Evolutionary conservation across 2,797 vertebrate genomes (phyloP), one percentile per base, ranked within the genome.

Genomic region (Syncerus caffer): DNA sequence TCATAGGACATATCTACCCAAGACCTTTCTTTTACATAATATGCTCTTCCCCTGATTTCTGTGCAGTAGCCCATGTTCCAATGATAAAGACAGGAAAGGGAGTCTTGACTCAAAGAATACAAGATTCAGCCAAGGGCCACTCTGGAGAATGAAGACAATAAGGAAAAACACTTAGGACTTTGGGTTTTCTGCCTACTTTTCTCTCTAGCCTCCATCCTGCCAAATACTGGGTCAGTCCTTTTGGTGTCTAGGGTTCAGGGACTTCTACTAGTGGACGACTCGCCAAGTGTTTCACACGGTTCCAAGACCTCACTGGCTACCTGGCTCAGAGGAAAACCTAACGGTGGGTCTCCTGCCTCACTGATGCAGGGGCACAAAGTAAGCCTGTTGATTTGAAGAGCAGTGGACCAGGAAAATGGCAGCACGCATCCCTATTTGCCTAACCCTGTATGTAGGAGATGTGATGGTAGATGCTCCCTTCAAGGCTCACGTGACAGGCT

Each of bases 351-450:
- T 85, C 21, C 0, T 82, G 47, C 57, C 23, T 97, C 45, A 95
- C 25, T 14, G 57, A 89, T 1, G 1, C 47, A 92, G 50, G 71
- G 58, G 7, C 31, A 85, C 53, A 89, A 71, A 78, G 55, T 78
- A 76, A 95, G 64, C 34, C 53, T 96, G 31, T 78, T 92, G 90
- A 90, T 85, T 90, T 88, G 50, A 84, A 96, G 76, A 92, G 25
- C 80, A 85, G 45, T 60, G 13, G 64, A 71, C 45, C 45, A 89
- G 19, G 57, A 50, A 74, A 95, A 86, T 47, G 11, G 57, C 89
- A 94, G 34, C 23, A 34, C 0, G 5, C 53, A 80, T 38, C 53
- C 17, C 64, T 95, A n/a, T 53, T 78, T 83, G 38, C 92, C 57
- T 85, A 88, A 90, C 27, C 55, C 53, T 78, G 60, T 31, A 86